phyloP scores from a whole-genome alignment of 1,140 invertebrate species.

The Aphelinus certus region DNA sequence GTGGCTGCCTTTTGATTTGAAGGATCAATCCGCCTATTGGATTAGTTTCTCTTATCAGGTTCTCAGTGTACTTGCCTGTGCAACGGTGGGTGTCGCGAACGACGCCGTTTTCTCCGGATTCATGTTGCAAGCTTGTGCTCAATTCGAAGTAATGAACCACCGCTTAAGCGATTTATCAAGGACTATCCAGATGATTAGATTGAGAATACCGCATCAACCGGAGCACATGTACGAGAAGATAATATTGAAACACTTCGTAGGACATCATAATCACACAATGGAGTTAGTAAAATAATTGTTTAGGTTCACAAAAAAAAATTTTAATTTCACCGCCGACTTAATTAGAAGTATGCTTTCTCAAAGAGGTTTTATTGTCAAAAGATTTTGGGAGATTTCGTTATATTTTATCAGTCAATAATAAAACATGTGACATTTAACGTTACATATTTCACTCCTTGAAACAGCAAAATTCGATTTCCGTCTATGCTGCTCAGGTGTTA shows the following conservation, averaged over 20 bases:
- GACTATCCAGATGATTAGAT: neutral
- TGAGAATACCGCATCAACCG: neutral
- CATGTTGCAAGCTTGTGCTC: slow-evolving; percentile 43
- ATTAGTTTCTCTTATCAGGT: slow-evolving; percentile 36
- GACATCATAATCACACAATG: neutral
- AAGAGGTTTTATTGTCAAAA: neutral
- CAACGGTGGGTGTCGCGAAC: slow-evolving; percentile 40
- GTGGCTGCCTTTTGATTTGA: slow-evolving; percentile 40
- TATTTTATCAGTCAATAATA: neutral
- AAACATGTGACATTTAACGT: no score
- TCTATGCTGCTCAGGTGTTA: no score
- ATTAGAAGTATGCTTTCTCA: no score
- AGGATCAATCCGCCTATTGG: neutral
- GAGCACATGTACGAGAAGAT: neutral
- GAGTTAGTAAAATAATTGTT: neutral
- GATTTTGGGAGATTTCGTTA: neutral
- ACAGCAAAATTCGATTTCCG: no score
- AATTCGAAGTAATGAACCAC: slow-evolving; percentile 45
- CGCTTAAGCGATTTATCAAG: slow-evolving; percentile 33
- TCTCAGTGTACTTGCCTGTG: slow-evolving; percentile 38
- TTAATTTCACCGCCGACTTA: no score
- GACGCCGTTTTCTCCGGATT: slow-evolving; percentile 43
- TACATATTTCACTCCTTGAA: no score
- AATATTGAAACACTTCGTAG: slow-evolving; percentile 22
- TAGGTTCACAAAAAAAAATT: no score